phyloP scores from a whole-genome alignment of 2,888 invertebrate species.

The Noctua fimbriata region DNA sequence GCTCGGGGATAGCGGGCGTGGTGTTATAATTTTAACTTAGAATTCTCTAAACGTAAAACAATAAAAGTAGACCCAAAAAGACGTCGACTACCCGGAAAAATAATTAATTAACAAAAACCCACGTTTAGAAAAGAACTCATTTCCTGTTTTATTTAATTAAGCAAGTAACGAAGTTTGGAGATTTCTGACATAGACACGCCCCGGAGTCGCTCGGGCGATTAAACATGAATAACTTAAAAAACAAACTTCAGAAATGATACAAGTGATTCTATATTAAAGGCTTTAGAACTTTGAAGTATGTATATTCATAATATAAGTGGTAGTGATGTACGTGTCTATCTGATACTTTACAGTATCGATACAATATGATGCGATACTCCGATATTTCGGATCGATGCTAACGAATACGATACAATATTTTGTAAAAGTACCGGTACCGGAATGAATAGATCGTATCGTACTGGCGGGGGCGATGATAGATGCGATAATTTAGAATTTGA shows the following conservation, averaged over 20 bases:
- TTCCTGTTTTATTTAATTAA: conserved; percentile 30
- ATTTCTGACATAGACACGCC: neutral
- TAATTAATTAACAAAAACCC: conserved; percentile 23
- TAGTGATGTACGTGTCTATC: neutral
- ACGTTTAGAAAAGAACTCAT: conserved; percentile 15
- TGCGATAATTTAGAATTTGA: neutral
- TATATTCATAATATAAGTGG: neutral
- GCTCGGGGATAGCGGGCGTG: neutral
- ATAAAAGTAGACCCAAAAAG: neutral
- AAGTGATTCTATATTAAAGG: neutral
- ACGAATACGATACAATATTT: neutral
- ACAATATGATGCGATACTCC: neutral
- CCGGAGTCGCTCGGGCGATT: neutral
- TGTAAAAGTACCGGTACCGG: neutral
- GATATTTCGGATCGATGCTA: no score
- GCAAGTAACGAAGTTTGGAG: neutral
- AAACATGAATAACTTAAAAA: neutral
- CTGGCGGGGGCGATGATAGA: neutral
- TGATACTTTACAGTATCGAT: neutral
- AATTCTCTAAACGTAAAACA: neutral
- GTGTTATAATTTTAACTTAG: neutral
- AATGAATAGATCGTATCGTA: neutral
- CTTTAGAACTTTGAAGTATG: neutral
- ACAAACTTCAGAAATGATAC: neutral
- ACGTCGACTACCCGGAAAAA: neutral